These are phyloP conservation scores for Scaptomyza hsui DNA, from an alignment of 1,140 invertebrate species.

Conservation along the genomic window DNA sequence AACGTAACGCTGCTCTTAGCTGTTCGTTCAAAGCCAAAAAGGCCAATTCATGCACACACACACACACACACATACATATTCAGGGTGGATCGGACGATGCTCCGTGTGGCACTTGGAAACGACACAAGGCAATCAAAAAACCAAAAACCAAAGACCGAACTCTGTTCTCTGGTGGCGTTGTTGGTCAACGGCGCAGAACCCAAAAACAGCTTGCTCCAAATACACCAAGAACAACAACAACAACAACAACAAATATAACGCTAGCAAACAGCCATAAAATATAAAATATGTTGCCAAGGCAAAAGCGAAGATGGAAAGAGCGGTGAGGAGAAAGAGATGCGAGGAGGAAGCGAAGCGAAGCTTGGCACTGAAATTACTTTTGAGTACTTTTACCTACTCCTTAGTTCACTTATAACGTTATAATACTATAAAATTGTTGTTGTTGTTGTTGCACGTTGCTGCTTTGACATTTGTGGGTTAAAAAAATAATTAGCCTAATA, in stretches of 20 bases:
- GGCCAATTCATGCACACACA: conserved; percentile 26
- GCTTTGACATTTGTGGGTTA: conserved; percentile 78
- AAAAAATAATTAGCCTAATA: conserved; percentile 70
- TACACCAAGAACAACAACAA: conserved; percentile 37
- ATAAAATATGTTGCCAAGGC: conserved; percentile 38
- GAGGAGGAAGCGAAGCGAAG: conserved; percentile 16
- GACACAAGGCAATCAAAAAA: conserved; percentile 76
- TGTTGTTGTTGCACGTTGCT: conserved; percentile 23
- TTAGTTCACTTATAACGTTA: conserved; percentile 45
- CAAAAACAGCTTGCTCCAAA: conserved; percentile 44
- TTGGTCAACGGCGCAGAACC: conserved; percentile 69
- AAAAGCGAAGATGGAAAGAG: neutral
- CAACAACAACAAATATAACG: conserved; percentile 43
- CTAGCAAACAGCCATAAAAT: conserved; percentile 68
- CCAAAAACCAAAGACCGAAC: conserved; percentile 44
- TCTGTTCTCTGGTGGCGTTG: conserved; percentile 15
- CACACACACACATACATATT: neutral
- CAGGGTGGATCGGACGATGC: neutral
- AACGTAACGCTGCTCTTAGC: conserved; percentile 53
- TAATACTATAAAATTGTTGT: conserved; percentile 42
- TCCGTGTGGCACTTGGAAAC: conserved; percentile 33
- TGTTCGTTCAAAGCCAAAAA: conserved; percentile 16
- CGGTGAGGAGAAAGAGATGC: neutral
- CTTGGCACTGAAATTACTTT: conserved; percentile 66
- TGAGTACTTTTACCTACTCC: conserved; percentile 49